Conservation (phyloP, 2,113 vertebrate species). For the Varanus komodoensis region DNA sequence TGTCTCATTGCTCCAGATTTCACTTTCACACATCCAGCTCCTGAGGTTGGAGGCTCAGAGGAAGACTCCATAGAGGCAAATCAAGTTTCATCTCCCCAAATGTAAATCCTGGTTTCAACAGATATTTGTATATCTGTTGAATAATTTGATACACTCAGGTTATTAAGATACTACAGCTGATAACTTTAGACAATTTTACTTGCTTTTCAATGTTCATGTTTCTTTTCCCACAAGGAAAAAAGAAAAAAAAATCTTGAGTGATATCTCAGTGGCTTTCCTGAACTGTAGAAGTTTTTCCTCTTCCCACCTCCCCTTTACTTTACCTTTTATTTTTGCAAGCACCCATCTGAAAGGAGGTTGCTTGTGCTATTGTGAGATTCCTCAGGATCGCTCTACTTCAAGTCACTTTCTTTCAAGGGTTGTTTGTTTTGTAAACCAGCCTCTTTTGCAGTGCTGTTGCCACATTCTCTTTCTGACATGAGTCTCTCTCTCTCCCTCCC, state of each 20-base stretch:
- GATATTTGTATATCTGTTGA: too few species aligned
- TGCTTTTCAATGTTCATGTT: slow-evolving; percentile 62
- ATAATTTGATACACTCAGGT: too few species aligned
- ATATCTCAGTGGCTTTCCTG: slow-evolving; percentile 65
- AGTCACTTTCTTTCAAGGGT: slow-evolving; percentile 65
- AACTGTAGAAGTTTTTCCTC: slow-evolving; percentile 58
- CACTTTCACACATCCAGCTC: background rate
- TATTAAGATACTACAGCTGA: slow-evolving; percentile 39
- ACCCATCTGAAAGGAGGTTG: slow-evolving; percentile 71
- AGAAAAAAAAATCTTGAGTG: slow-evolving; percentile 73
- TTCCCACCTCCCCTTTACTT: slow-evolving; percentile 11
- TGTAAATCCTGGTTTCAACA: too few species aligned
- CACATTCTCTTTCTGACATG: background rate
- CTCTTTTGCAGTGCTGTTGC: slow-evolving; percentile 23
- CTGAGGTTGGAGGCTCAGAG: background rate
- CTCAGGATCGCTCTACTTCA: slow-evolving; percentile 67
- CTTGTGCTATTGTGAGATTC: slow-evolving; percentile 64
- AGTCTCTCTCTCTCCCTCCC: background rate
- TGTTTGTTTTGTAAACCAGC: slow-evolving; percentile 61
- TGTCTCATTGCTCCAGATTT: background rate
- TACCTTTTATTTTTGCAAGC: slow-evolving; percentile 60
- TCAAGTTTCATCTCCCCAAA: background rate
- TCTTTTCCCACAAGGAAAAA: slow-evolving; percentile 58
- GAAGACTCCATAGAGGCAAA: background rate
- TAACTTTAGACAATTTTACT: slow-evolving; percentile 49